Conservation (phyloP, 2,113 vertebrate genomes). For the Ahaetulla prasina region DNA sequence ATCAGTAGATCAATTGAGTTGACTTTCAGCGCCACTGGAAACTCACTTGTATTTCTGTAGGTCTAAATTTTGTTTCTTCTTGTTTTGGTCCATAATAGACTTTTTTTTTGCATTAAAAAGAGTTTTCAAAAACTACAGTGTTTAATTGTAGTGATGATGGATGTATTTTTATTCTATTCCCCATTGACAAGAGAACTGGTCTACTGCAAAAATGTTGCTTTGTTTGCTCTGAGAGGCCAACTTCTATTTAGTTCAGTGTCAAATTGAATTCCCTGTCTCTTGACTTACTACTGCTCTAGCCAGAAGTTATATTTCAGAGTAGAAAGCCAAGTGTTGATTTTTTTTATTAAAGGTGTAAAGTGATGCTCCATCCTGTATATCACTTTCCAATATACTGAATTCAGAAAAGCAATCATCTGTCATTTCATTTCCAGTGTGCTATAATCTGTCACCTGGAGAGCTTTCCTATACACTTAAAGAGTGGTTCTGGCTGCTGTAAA, state of each 20-base stretch:
- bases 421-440: slow-evolving; percentile 55
- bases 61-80: background rate
- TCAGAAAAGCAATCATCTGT: slow-evolving; percentile 55
- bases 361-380: slow-evolving; percentile 44
- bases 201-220: slow-evolving; percentile 22
- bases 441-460: slow-evolving; percentile 48
- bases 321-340: slow-evolving; percentile 33
- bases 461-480: slow-evolving; percentile 33
- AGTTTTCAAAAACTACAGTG: slow-evolving; percentile 3
- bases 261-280: slow-evolving; percentile 47
- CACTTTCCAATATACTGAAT: slow-evolving; percentile 58
- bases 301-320: slow-evolving; percentile 55
- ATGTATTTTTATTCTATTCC: slow-evolving; percentile 20
- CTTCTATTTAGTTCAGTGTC: slow-evolving; percentile 17
- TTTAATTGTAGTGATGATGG: background rate
- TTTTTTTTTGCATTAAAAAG: background rate
- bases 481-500: slow-evolving; percentile 39
- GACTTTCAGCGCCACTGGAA: background rate
- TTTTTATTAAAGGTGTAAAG: slow-evolving; percentile 48
- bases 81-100: background rate
- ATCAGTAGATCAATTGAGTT: background rate
- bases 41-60: background rate
- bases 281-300: slow-evolving; percentile 52
- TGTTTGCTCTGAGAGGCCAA: slow-evolving; percentile 1
- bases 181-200: slow-evolving; percentile 3